phyloP scores from a whole-genome alignment of 2,888 invertebrate species.

The Deilephila porcellus region DNA sequence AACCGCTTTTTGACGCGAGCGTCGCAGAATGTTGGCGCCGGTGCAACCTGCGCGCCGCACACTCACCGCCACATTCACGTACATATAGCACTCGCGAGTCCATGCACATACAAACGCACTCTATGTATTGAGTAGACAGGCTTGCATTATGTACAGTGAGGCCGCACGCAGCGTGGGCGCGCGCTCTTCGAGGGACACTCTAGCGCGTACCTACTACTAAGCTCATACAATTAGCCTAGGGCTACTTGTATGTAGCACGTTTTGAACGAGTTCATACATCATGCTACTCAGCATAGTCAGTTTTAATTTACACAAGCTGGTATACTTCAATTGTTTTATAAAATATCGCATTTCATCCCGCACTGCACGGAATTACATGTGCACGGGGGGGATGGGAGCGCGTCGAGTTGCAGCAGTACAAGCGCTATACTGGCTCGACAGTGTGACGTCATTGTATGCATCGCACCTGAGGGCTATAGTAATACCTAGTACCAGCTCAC shows the following conservation, averaged over 20 bases:
- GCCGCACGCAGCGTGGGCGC: too few relatives aligned
- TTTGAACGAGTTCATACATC: too few relatives aligned
- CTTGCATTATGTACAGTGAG: too few relatives aligned
- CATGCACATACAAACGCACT: neutral
- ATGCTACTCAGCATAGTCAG: too few relatives aligned
- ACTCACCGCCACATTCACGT: neutral
- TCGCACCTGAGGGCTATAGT: neutral
- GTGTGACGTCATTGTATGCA: neutral
- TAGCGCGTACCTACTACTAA: too few relatives aligned
- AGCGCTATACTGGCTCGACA: neutral
- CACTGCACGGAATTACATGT: neutral
- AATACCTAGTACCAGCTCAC: too few relatives aligned
- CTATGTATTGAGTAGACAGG: neutral
- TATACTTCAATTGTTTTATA: neutral
- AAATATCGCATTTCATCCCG: neutral
- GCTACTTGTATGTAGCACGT: too few relatives aligned
- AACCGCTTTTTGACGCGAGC: constrained; percentile 19
- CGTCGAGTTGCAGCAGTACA: neutral
- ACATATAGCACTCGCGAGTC: neutral
- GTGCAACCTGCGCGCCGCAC: constrained; percentile 33
- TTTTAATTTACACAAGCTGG: too few relatives aligned
- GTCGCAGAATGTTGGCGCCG: constrained; percentile 38
- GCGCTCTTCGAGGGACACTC: too few relatives aligned
- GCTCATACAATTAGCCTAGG: too few relatives aligned
- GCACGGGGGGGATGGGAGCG: neutral